A percentile compares a stretch with the other conserved stretches of the same genome.
Evolutionary conservation across 2,888 invertebrate genomes (phyloP).

Genomic region (Cremastobaeus sp.): DNA sequence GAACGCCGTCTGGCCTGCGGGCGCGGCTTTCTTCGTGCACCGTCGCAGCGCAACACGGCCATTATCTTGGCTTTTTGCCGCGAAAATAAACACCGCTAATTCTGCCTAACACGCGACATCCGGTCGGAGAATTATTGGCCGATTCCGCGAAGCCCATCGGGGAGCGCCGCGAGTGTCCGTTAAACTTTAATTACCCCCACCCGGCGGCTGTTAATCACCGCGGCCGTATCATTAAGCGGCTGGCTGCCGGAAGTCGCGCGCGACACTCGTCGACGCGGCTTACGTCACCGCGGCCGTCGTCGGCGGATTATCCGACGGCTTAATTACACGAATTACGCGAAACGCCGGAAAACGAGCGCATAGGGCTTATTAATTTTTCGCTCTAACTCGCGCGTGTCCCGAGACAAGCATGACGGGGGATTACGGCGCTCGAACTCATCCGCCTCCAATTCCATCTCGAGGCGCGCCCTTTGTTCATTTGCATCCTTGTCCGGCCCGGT

Average conservation of each 20-base stretch:
- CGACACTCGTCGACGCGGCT: neutral
- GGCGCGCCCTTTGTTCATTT: conserved; percentile 41
- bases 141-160: conserved; percentile 54
- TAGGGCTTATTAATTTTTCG: conserved; percentile 25
- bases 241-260: conserved; percentile 38
- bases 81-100: conserved; percentile 73
- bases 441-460: conserved; percentile 58
- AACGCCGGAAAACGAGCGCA: too few relatives aligned
- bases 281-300: too few relatives aligned
- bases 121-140: conserved; percentile 63
- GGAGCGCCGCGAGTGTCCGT: conserved; percentile 40
- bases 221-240: conserved; percentile 34
- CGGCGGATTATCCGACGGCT: too few relatives aligned
- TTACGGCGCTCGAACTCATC: conserved; percentile 53
- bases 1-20: conserved; percentile 20
- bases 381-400: conserved; percentile 22
- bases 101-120: conserved; percentile 72
- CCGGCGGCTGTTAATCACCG: too few relatives aligned
- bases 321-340: too few relatives aligned
- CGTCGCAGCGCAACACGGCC: conserved; percentile 59
- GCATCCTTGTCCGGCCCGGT: conserved; percentile 19
- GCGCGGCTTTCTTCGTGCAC: conserved; percentile 35
- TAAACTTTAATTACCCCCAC: conserved; percentile 49
- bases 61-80: conserved; percentile 71
- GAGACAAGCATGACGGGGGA: conserved; percentile 36